Base-by-base conservation (phyloP, 1,140 invertebrate genomes). In the Bathynomus jamesi region DNA sequence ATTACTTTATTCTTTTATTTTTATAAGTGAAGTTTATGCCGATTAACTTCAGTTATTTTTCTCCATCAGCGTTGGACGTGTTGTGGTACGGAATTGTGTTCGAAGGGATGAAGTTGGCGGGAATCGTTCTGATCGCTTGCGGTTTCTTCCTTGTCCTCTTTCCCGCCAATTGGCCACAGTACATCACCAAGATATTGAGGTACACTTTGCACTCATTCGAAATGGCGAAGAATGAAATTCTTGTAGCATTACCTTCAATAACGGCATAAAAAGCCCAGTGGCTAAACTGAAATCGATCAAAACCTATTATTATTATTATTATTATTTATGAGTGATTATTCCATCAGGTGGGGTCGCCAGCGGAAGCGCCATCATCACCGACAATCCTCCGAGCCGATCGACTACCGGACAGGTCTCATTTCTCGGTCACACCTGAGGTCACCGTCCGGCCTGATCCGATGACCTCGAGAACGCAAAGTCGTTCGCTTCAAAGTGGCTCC, bases 131-230 rank as follows among this genome's bases (percentile, higher is more conserved):
- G 13, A 95, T 96, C 78, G 87, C 90, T 3, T 90, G 94, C 67
- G 93, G 93, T 65, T 95, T 96, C 83, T 92, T 94, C 80, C 86
- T 96, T 31, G 93, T 96, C 65, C 92, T 96, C 87, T 92, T 97
- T 78, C 95, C 94, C 2, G 91, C 94, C 81, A 94, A 96, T 83
- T 97, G 94, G 94, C 93, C 94, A 3, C 90, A 95, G 80, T 95
- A 95, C 81, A 92, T 95, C 80, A 94, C 92, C 73, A 86, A 91
- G 78, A 83, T 95, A 63, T 85, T 96, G 76, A 89, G 92, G 91
- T 94, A 87, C 62, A 75, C 67, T 46, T 65, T 68, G 27, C 4
- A 7, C n/a, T 53, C n/a, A n/a, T 53, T 53, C n/a, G 11, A 10
- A 24, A 61, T n/a, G n/a, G 29, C 32, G 61, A 4, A 25, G 30